Base-by-base conservation (phyloP, 1,140 invertebrate genomes). In the Drosophila watanabei region DNA sequence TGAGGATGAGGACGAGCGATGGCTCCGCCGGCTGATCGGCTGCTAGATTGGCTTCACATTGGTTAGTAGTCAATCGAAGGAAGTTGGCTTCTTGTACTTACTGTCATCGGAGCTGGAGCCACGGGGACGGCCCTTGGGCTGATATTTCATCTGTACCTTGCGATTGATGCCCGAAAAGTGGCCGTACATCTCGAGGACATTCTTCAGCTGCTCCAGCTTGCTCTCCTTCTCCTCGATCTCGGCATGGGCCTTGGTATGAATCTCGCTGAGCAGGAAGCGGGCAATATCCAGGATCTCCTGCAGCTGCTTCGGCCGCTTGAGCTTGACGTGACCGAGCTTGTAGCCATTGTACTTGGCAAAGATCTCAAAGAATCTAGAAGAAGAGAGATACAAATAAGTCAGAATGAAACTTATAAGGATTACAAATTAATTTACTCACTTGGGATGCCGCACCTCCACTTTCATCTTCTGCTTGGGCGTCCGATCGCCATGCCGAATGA, bases 401-500 rank as follows among this genome's bases (percentile, higher is more conserved):
- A 49, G 28, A 3, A 1, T 16, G 6, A 8, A 2, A 2, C 9
- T 7, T 14, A 3, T 1, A 14, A 0, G 10, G n/a, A 6, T 32
- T 18, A 18, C 13, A 0, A 10, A 8, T 28, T 13, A 3, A 2
- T n/a, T 11, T 52, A 94, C 95, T 95, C 94, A 99, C 97, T 98
- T 99, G 33, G 97, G 97, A 95, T 99, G 98, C 65, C 98, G 95
- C n/a, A 99, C 99, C 95, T 99, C 98, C 83, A 99, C 98, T 94
- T 99, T 99, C 99, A 99, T 99, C 94, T 99, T 99, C 94, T 99
- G 99, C 94, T 99, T 99, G 0, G 99, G 99, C 13, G 99, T 99
- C 83, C 99, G 94, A 94, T 99, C 99, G 1, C 99, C 99, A 92
- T 99, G 99, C 79, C 99, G 94, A 59, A 99, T 99, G 1, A 99